These are phyloP conservation scores for Brachystomella parvula DNA, from an alignment of 1,140 invertebrate species.

Conservation along the genomic window DNA sequence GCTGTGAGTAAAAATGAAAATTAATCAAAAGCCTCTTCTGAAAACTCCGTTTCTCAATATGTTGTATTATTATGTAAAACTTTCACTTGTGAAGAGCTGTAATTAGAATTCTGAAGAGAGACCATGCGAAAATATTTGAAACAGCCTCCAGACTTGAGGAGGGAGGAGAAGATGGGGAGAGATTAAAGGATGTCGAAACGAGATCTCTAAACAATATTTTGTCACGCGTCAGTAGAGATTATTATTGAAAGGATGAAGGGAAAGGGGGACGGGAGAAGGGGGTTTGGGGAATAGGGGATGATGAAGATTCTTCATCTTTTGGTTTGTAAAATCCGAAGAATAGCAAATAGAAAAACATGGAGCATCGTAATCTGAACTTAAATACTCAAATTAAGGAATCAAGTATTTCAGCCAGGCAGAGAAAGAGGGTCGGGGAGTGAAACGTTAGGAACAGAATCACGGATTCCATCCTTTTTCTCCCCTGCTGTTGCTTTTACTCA, in stretches of 20 bases:
- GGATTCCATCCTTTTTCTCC: neutral
- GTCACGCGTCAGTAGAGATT: constrained; percentile 1
- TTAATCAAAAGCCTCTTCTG: no score
- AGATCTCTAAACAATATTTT: constrained; percentile 10
- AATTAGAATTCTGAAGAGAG: no score
- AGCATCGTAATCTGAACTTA: neutral
- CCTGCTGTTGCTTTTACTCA: neutral
- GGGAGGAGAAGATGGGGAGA: no score
- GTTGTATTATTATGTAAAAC: no score
- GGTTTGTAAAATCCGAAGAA: no score
- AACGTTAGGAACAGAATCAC: neutral
- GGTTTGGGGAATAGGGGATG: neutral
- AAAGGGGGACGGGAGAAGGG: neutral
- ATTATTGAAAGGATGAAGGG: neutral
- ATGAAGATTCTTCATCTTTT: neutral
- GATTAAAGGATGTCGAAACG: no score
- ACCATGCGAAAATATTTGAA: no score
- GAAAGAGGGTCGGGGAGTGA: neutral
- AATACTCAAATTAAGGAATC: constrained; percentile 2
- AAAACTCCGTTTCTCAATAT: no score
- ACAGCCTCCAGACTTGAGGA: no score
- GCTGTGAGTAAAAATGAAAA: no score
- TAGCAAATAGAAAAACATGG: neutral
- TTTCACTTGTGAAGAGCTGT: no score
- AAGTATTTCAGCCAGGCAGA: neutral